These are phyloP conservation scores for Hymenopus coronatus DNA, from an alignment of 2,888 invertebrate genomes.

Conservation along the genomic window DNA sequence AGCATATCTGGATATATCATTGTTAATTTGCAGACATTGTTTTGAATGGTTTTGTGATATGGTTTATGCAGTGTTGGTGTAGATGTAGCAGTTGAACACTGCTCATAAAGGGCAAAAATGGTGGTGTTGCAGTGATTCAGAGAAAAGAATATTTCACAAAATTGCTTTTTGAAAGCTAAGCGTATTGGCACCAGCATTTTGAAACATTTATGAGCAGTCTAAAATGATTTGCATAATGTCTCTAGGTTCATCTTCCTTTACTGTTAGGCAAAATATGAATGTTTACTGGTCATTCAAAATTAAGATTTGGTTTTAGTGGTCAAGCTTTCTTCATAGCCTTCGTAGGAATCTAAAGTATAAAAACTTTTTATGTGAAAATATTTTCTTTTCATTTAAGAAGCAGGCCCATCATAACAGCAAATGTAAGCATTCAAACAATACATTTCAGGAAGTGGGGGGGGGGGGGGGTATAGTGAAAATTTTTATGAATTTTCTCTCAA, in stretches of 20 bases:
- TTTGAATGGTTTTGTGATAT: slow-evolving; percentile 3
- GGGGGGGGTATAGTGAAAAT: not conserved
- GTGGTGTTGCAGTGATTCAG: not conserved
- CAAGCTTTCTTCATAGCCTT: not conserved
- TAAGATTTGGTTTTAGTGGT: not conserved
- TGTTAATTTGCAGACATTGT: not conserved
- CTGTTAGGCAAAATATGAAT: not conserved
- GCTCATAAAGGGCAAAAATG: not conserved
- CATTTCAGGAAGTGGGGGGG: too few relatives aligned
- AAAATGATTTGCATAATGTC: not conserved
- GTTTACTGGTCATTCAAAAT: not conserved
- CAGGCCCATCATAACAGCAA: not conserved
- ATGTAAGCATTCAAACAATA: not conserved
- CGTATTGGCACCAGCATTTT: not conserved
- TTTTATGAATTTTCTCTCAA: not conserved
- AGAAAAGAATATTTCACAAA: not conserved
- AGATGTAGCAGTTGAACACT: not conserved
- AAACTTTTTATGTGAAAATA: not conserved
- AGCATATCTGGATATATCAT: not conserved
- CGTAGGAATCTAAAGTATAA: not conserved
- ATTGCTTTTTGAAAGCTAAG: not conserved
- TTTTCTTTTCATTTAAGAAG: not conserved
- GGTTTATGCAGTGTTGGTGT: slow-evolving; percentile 16
- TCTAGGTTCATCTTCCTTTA: not conserved
- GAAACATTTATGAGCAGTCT: not conserved